Evolutionary conservation across 1,140 invertebrate genomes (phyloP).

Genomic region (Thaumatotibia leucotreta): DNA sequence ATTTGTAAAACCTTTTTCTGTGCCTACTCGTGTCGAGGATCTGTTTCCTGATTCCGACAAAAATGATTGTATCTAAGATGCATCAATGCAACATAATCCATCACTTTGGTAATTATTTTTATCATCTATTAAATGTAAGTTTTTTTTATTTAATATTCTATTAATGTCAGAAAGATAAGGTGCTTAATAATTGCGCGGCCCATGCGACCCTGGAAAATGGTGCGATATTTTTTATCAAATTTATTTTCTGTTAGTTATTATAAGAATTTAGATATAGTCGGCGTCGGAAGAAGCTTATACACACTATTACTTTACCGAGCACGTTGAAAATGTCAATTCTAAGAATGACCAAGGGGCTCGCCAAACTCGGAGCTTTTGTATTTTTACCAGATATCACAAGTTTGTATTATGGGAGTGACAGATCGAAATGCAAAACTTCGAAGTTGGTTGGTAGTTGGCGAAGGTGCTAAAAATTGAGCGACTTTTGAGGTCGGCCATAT

Average conservation of each 20-base stretch:
- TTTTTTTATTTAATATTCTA: slow-evolving; percentile 40
- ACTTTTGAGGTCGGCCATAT: not conserved
- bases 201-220: slow-evolving; percentile 27
- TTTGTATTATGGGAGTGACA: too few relatives aligned
- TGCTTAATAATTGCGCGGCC: slow-evolving; percentile 45
- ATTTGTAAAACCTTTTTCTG: too few relatives aligned
- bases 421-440: too few relatives aligned
- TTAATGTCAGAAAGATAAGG: slow-evolving; percentile 48
- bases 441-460: too few relatives aligned
- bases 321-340: too few relatives aligned
- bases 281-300: not conserved
- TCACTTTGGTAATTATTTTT: slow-evolving; percentile 16
- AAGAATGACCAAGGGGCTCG: too few relatives aligned
- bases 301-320: too few relatives aligned
- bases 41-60: not conserved
- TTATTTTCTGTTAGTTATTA: slow-evolving; percentile 34
- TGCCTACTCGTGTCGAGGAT: too few relatives aligned
- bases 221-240: slow-evolving; percentile 52
- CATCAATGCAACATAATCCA: not conserved
- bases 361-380: too few relatives aligned
- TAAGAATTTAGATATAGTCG: not conserved
- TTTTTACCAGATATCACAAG: too few relatives aligned
- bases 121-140: slow-evolving; percentile 25
- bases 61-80: too few relatives aligned
- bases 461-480: not conserved